Base-by-base conservation (phyloP, 2,888 invertebrate species). In the Rhimphoctona megacephalus region DNA sequence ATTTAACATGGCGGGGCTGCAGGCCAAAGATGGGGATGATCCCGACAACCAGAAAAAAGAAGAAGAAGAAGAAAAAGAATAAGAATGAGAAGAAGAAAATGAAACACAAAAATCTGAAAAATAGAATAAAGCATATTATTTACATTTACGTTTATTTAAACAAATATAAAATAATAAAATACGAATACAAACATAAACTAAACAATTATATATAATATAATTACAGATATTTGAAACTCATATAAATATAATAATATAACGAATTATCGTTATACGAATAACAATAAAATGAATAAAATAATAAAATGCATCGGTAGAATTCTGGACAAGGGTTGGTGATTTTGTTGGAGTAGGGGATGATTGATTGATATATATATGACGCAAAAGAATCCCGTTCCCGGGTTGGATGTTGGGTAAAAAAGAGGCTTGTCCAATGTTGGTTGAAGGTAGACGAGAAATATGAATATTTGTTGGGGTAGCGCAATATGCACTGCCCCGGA, bases 381-480 rank as follows among this genome's bases (percentile, higher is more conserved):
- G 64, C 2, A 46, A 49, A 25, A 61, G 33, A 49, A 64, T 77
- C 49, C 33, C 64, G 76, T 66, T 17, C 49, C 64, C 64, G 14
- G 85, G 86, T 86, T 86, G 89, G 81, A 82, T 87, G 74, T 9
- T 43, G 69, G 25, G 43, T 46, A 39, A 78, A 85, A 83, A 86
- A 79, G 80, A 74, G 76, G 85, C 43, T 78, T 49, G 70, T 66
- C 70, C 82, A 46, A 76, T 57, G 61, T 52, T 54, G 57, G 36
- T 52, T 72, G 64, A 66, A 78, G 54, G 70, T 83, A 74, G 64
- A 72, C 74, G 76, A 81, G 78, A 69, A 85, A 86, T 85, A 86
- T 88, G 88, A 86, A 88, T 87, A 85, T 87, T 57, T 81, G 87
- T 73, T 64, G 67, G 76, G 54, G 78, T 43, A 80, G 76, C 83